These are phyloP conservation scores for Hirundo rustica DNA, from an alignment of 2,797 vertebrate genomes.

Conservation along the genomic window DNA sequence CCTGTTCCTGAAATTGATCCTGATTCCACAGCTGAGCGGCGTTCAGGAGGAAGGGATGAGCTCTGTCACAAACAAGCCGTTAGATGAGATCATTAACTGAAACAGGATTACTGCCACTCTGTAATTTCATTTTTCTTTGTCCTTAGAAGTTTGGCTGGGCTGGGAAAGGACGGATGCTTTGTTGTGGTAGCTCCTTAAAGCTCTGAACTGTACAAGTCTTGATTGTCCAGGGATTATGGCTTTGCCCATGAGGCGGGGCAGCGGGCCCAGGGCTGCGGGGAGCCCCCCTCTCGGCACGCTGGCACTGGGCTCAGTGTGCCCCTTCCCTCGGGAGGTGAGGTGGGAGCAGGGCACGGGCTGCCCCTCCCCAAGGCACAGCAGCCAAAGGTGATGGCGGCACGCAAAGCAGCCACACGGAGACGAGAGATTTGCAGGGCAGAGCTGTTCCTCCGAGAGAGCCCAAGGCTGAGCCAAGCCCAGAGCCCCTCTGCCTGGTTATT, in stretches of 20 bases:
- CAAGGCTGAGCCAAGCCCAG: too few species aligned
- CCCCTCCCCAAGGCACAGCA: too few species aligned
- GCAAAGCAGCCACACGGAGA: too few species aligned
- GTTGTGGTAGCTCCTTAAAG: neutral
- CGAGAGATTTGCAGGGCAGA: too few species aligned
- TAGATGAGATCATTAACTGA: neutral
- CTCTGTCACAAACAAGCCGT: neutral
- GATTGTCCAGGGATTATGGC: fast-evolving
- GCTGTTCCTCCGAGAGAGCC: too few species aligned
- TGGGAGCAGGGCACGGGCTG: fast-evolving
- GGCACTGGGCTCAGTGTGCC: fast-evolving
- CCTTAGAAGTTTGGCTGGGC: neutral
- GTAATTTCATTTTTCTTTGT: neutral
- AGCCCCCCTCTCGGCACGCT: fast-evolving
- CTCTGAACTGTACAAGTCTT: neutral
- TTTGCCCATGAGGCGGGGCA: neutral
- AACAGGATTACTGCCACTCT: neutral
- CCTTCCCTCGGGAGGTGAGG: neutral
- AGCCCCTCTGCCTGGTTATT: too few species aligned
- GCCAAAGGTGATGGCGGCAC: too few species aligned
- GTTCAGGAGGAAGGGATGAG: neutral
- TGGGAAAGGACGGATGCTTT: neutral
- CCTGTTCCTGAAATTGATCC: conserved; percentile 34
- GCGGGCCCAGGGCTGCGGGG: neutral
- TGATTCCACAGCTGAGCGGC: neutral